These are phyloP conservation scores for Pardosa pseudoannulata DNA, from an alignment of 2,888 invertebrate species.

Conservation along the genomic window DNA sequence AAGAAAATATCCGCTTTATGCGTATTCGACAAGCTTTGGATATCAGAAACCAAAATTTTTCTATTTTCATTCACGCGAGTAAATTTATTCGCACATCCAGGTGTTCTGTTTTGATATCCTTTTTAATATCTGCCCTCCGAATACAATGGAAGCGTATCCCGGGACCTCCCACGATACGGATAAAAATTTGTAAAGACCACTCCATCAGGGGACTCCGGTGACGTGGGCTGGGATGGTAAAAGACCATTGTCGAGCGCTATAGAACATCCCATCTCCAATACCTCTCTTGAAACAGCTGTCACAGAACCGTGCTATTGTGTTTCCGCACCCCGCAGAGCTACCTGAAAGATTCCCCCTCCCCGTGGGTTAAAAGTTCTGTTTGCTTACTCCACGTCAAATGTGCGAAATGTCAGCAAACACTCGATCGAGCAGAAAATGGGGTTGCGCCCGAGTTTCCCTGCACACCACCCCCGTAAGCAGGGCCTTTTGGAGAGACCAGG, in stretches of 20 bases:
- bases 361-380: not conserved
- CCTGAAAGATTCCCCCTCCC: not conserved
- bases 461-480: not conserved
- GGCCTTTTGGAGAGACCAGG: not conserved
- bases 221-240: not conserved
- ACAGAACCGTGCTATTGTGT: not conserved
- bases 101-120: not conserved
- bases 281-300: not conserved
- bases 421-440: slow-evolving; percentile 1
- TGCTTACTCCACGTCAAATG: not conserved
- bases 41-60: too few relatives aligned
- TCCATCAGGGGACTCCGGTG: not conserved
- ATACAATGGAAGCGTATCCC: not conserved
- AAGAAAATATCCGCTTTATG: too few relatives aligned
- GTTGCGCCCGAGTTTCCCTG: too few relatives aligned
- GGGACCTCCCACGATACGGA: not conserved
- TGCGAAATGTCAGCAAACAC: not conserved
- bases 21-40: too few relatives aligned
- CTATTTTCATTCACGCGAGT: too few relatives aligned
- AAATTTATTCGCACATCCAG: not conserved
- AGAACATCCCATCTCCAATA: not conserved
- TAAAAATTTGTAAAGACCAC: not conserved
- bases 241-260: not conserved
- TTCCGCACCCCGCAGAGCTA: not conserved
- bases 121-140: not conserved